phyloP scores from a whole-genome alignment of 2,888 invertebrate genomes.

The Lasioglossum pauxillum region DNA sequence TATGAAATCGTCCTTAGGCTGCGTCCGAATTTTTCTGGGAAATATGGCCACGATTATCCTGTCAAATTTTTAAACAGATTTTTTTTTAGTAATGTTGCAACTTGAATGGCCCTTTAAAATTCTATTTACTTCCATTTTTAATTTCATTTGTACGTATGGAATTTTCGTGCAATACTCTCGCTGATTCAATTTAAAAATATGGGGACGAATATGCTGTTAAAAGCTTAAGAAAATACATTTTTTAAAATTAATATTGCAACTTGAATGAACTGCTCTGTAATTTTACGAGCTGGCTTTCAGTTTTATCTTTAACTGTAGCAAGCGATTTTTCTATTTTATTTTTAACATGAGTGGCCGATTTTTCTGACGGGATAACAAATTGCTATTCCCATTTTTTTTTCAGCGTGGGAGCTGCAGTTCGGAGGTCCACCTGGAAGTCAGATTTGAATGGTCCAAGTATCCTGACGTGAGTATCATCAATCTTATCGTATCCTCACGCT shows the following conservation, averaged over 20 bases:
- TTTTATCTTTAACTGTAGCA: not conserved
- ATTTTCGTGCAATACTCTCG: not conserved
- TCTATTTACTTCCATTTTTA: not conserved
- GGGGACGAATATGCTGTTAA: too few species aligned
- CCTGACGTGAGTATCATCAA: constrained; percentile 39
- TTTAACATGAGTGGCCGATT: not conserved
- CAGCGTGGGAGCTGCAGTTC: constrained; percentile 44
- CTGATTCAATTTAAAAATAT: too few species aligned
- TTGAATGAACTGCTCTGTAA: too few species aligned
- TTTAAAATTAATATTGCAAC: too few species aligned
- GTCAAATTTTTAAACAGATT: not conserved
- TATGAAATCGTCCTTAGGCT: not conserved
- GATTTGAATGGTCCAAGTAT: constrained; percentile 40
- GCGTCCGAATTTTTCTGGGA: not conserved
- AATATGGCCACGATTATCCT: not conserved
- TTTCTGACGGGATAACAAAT: not conserved
- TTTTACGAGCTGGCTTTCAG: not conserved
- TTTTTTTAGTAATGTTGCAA: not conserved
- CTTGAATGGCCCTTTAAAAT: not conserved
- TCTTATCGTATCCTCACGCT: not conserved
- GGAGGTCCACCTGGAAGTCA: constrained; percentile 30
- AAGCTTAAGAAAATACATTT: too few species aligned
- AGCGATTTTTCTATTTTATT: not conserved
- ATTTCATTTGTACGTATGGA: not conserved
- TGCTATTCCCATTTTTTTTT: not conserved